A percentile compares a stretch with the other conserved stretches of the same genome.
Evolutionary conservation across 2,888 invertebrate genomes (phyloP).

Genomic region (Hedya salicella): DNA sequence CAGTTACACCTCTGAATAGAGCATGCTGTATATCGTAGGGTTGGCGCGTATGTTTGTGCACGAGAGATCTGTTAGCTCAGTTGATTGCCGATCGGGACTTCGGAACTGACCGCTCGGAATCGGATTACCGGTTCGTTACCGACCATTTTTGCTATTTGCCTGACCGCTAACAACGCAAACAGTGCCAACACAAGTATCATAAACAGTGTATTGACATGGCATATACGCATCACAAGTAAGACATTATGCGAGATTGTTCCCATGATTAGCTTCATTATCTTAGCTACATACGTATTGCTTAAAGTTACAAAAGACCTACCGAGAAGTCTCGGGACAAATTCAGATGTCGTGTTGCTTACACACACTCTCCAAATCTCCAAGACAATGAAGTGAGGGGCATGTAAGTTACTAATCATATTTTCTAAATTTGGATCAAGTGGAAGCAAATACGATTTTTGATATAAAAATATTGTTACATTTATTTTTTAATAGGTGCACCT

Average conservation of each 20-base stretch:
- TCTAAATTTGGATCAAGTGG: too few relatives aligned
- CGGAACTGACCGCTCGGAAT: slow-evolving; percentile 78
- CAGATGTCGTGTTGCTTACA: too few relatives aligned
- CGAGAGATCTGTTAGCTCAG: slow-evolving; percentile 77
- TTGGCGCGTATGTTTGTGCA: slow-evolving; percentile 70
- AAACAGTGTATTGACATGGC: neutral
- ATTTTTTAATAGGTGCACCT: neutral
- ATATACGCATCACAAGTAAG: neutral
- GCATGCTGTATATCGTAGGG: slow-evolving; percentile 52
- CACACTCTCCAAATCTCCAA: too few relatives aligned
- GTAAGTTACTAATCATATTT: too few relatives aligned
- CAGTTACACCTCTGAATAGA: neutral
- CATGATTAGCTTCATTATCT: too few relatives aligned
- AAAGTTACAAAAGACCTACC: too few relatives aligned
- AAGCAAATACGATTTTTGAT: too few relatives aligned
- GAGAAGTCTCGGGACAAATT: too few relatives aligned
- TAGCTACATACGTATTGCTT: too few relatives aligned
- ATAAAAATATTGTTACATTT: too few relatives aligned
- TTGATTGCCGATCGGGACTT: slow-evolving; percentile 81
- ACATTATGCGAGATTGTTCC: too few relatives aligned
- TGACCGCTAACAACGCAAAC: slow-evolving; percentile 74
- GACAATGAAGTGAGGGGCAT: too few relatives aligned
- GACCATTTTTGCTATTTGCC: slow-evolving; percentile 74
- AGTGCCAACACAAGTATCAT: slow-evolving; percentile 41
- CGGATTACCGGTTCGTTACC: slow-evolving; percentile 79